Evolutionary conservation across 2,113 vertebrate genomes (phyloP).

Genomic region (Vimba vimba): DNA sequence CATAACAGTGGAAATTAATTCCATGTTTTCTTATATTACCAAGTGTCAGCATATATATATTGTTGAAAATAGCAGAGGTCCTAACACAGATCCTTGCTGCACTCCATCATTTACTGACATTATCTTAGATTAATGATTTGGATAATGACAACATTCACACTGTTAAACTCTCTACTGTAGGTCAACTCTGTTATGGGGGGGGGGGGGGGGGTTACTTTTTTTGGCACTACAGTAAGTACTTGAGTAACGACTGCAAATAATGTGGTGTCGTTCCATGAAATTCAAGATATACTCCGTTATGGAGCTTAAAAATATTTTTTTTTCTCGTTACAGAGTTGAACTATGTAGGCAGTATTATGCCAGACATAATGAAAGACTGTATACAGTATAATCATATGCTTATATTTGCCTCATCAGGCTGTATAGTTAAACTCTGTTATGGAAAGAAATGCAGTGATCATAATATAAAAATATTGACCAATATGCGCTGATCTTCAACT

Average conservation of each 20-base stretch:
- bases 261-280: background rate
- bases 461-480: background rate
- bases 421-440: background rate
- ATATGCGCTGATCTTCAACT: background rate
- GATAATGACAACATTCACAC: too few relatives aligned
- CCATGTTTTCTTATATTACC: too few relatives aligned
- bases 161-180: background rate
- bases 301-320: background rate
- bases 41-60: too few relatives aligned
- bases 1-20: too few relatives aligned
- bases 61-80: too few relatives aligned
- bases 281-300: background rate
- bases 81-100: too few relatives aligned
- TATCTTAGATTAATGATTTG: too few relatives aligned
- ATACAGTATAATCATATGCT: background rate
- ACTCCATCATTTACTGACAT: too few relatives aligned
- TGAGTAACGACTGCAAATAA: background rate
- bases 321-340: background rate
- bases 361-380: background rate
- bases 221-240: background rate
- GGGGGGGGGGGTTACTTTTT: background rate
- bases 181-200: background rate
- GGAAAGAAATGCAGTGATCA: background rate
- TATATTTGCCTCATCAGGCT: background rate
- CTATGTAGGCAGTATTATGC: background rate